Percentiles rank a stretch among this genome's conserved stretches.
Evolutionary conservation across 92 coral and sea anemone genomes (phyloP).

Genomic region (Plumapathes pennacea): DNA sequence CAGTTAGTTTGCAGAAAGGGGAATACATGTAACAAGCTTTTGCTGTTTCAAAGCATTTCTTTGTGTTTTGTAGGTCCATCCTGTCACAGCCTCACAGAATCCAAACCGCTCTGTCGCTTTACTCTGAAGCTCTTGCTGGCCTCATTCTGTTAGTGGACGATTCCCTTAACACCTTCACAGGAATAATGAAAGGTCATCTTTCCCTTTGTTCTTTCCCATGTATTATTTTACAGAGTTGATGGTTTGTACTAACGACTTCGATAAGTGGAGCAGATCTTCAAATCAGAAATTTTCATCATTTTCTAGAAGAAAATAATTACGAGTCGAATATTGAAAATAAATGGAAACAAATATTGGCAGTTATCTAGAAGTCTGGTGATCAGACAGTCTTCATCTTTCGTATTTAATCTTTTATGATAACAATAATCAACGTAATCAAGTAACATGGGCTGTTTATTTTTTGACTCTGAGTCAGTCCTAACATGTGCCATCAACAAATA

Average conservation of each 20-base stretch:
- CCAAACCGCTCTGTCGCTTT: constrained; percentile 90
- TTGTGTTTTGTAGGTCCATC: constrained; percentile 51
- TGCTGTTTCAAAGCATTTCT: neutral
- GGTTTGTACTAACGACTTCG: too few relatives aligned
- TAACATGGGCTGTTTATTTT: neutral
- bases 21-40: neutral
- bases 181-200: constrained; percentile 91
- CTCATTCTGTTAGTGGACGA: constrained; percentile 83
- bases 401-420: too few relatives aligned
- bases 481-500: neutral
- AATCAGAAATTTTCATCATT: too few relatives aligned
- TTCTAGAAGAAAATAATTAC: too few relatives aligned
- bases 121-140: constrained; percentile 89
- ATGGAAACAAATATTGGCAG: too few relatives aligned
- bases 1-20: too few relatives aligned
- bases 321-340: too few relatives aligned
- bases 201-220: too few relatives aligned
- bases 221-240: too few relatives aligned
- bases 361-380: neutral
- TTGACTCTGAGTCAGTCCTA: neutral
- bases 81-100: constrained; percentile 92
- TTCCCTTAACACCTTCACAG: constrained; percentile 79
- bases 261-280: too few relatives aligned
- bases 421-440: too few relatives aligned
- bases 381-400: neutral